Base-by-base conservation (phyloP, 92 coral and sea anemone species). In the Pocillopora meandrina region DNA sequence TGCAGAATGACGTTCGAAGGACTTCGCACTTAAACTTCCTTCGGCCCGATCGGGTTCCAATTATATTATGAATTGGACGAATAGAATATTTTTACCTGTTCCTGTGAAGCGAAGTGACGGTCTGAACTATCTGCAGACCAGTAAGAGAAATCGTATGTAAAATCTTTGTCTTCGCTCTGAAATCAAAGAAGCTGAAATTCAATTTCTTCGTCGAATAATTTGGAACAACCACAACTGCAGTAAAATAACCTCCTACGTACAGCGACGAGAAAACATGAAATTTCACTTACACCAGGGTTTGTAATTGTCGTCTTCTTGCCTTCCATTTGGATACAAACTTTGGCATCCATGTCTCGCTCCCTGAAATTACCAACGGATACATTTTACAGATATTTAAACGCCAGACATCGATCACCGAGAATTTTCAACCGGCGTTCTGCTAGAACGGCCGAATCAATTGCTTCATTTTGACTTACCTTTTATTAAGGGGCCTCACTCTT, bases 91-190 rank as follows among this genome's bases (percentile, higher is more conserved):
- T 70, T 57, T 72, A 96, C 99, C 97, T 90, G 97, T 71, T 96
- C 99, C 78, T 96, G 99, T 31, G 99, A 90, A 58, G 95, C 98
- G 65, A 86, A 96, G 63, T 96, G 99, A 60, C 94, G 91, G 88
- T 96, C 99, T 63, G 92, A 82, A 75, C 99, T 96, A 64, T 96
- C 98, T 33, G 93, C 94, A 21, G 99, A 96, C 98, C 99, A 96
- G 85, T 96, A 96, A 13, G 99, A 96, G 68, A 81, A 91, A 82
- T 96, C 99, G 49, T 92, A 96, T 8, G 99, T 92, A 74, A 96
- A 96, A 73, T 96, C 98, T 82, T 92, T 94, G 87, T 92, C 95
- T 77, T 91, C 94, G 47, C 87, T 85, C 87, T 81, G 33, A 81
- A 21, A 62, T 42, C 63, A 86, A 14, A 86, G 56, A 42, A 49